Evolutionary conservation across 1,140 invertebrate species (phyloP).

Genomic region (Tribolium madens): DNA sequence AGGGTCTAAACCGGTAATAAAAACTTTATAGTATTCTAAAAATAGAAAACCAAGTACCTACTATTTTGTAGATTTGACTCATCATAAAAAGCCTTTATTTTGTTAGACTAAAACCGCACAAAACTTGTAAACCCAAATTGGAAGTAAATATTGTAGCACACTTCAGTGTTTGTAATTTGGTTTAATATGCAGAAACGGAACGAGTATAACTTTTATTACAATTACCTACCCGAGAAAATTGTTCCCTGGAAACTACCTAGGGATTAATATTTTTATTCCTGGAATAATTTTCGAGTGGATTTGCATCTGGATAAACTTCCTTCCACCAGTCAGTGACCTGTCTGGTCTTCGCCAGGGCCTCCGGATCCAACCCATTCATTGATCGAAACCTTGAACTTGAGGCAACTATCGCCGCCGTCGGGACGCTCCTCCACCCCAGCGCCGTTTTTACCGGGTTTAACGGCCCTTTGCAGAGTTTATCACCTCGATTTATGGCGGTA

Average conservation of each 20-base stretch:
- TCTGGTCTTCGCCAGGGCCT: slow-evolving; percentile 1
- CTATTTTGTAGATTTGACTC: neutral
- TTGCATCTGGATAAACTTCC: neutral
- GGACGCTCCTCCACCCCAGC: slow-evolving; percentile 27
- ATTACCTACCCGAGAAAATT: neutral
- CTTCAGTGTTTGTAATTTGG: neutral
- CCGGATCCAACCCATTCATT: slow-evolving; percentile 17
- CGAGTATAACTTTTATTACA: neutral
- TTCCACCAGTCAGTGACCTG: neutral
- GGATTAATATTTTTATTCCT: neutral
- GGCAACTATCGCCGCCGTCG: slow-evolving; percentile 33
- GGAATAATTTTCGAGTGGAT: neutral
- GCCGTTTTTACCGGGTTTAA: slow-evolving; percentile 35
- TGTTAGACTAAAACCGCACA: neutral
- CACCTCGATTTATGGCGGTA: slow-evolving; percentile 35
- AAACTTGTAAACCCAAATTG: neutral
- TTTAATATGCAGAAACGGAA: neutral
- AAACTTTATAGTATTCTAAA: neutral
- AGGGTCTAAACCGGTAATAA: neutral
- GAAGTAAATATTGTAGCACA: neutral
- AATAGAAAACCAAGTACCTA: neutral
- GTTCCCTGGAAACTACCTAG: neutral
- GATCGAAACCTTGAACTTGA: slow-evolving; percentile 32
- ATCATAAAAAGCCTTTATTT: neutral
- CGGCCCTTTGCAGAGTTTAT: slow-evolving; percentile 24